Percentiles rank a stretch among this genome's conserved stretches.
Evolutionary conservation across 2,797 vertebrate species (phyloP).

Genomic region (Apodemus agrarius): DNA sequence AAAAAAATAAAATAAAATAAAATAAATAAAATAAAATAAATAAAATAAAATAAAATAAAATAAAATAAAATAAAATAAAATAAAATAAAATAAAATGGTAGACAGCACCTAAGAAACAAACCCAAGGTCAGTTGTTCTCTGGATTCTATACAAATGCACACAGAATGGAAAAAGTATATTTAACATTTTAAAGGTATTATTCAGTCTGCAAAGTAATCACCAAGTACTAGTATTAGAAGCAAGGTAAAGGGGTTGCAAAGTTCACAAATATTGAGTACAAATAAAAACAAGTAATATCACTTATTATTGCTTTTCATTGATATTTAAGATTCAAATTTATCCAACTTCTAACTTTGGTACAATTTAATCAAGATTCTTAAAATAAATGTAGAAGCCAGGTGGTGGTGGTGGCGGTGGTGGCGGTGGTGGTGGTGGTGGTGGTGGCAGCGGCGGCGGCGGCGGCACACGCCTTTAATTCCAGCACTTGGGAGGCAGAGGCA

Average conservation of each 20-base stretch:
- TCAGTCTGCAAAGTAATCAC: not conserved
- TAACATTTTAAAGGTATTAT: not conserved
- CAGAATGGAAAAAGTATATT: not conserved
- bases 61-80: not conserved
- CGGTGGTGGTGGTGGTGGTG: too few relatives aligned
- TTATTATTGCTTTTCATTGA: constrained; percentile 30
- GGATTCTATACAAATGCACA: not conserved
- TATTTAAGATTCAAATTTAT: constrained; percentile 28
- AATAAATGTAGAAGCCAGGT: constrained; percentile 44
- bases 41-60: too few relatives aligned
- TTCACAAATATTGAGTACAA: constrained; percentile 42
- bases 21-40: too few relatives aligned
- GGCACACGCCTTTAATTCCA: too few relatives aligned
- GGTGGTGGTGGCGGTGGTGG: too few relatives aligned
- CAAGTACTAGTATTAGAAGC: not conserved
- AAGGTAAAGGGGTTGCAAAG: not conserved
- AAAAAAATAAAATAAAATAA: not conserved
- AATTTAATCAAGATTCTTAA: constrained; percentile 41
- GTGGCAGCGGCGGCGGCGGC: too few relatives aligned
- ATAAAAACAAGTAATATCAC: not conserved
- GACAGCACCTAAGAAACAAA: not conserved
- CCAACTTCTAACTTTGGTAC: constrained; percentile 23
- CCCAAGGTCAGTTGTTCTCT: not conserved
- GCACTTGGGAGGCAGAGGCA: too few relatives aligned
- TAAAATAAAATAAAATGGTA: not conserved